A percentile compares a stretch with the other conserved stretches of the same genome.
Evolutionary conservation across 1,140 invertebrate species (phyloP).

Genomic region (Drosophila sturtevanti): DNA sequence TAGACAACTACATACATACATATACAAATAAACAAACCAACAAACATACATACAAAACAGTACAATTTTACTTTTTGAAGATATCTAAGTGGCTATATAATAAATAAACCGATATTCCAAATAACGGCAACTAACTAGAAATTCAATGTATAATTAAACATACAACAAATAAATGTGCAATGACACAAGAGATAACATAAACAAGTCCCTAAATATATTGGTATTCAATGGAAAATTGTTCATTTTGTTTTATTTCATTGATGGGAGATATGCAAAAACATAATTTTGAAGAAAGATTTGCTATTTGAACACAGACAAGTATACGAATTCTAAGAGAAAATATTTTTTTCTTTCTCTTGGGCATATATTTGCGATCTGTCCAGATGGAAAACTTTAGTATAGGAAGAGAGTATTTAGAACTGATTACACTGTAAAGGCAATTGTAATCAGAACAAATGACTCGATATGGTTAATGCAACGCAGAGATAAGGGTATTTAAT

Average conservation of each 20-base stretch:
- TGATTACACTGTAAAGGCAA: too few relatives aligned
- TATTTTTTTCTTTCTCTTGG: too few relatives aligned
- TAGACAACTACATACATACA: slow-evolving; percentile 37
- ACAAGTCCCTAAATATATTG: slow-evolving; percentile 73
- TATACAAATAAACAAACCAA: slow-evolving; percentile 40
- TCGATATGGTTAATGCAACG: too few relatives aligned
- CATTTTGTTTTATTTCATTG: slow-evolving; percentile 29
- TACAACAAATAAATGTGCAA: neutral
- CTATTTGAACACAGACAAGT: too few relatives aligned
- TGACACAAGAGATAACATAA: slow-evolving; percentile 59
- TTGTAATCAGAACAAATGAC: too few relatives aligned
- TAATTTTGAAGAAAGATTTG: too few relatives aligned
- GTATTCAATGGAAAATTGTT: slow-evolving; percentile 56
- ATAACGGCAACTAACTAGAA: slow-evolving; percentile 43
- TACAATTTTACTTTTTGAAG: slow-evolving; percentile 80
- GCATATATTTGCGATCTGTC: too few relatives aligned
- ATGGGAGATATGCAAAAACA: neutral
- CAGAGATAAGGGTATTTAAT: too few relatives aligned
- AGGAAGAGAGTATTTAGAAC: too few relatives aligned
- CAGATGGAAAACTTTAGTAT: too few relatives aligned
- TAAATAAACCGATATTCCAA: slow-evolving; percentile 45
- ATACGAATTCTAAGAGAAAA: too few relatives aligned
- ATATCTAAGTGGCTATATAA: slow-evolving; percentile 76
- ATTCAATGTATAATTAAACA: slow-evolving; percentile 53
- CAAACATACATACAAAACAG: slow-evolving; percentile 43